Conservation (phyloP, 2,113 vertebrate species). For the Coryphaenoides rupestris region DNA sequence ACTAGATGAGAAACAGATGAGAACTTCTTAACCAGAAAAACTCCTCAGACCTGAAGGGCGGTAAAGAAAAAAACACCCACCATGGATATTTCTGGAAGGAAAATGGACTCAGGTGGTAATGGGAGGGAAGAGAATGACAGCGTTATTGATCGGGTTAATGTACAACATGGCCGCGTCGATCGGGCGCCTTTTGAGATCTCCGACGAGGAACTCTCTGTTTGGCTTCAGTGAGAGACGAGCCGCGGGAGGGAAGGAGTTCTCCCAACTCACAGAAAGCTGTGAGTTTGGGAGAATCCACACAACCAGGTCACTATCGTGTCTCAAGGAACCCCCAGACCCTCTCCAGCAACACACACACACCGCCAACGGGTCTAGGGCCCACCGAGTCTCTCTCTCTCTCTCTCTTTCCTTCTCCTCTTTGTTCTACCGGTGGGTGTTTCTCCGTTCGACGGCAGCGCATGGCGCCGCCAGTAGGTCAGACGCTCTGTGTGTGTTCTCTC, state of each 20-base stretch:
- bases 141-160: slow-evolving; percentile 66
- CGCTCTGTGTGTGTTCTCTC: too few relatives aligned
- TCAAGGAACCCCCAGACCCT: too few relatives aligned
- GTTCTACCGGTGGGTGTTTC: slow-evolving; percentile 31
- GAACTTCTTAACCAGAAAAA: too few relatives aligned
- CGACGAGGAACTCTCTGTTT: slow-evolving; percentile 46
- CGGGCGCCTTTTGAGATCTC: slow-evolving; percentile 47
- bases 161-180: slow-evolving; percentile 63
- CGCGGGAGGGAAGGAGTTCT: too few relatives aligned
- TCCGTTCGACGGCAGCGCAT: slow-evolving; percentile 6
- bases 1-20: too few relatives aligned
- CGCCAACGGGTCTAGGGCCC: too few relatives aligned
- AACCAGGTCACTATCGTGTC: too few relatives aligned
- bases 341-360: too few relatives aligned
- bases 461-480: too few relatives aligned
- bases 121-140: slow-evolving; percentile 56
- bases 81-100: slow-evolving; percentile 53
- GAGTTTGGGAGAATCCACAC: too few relatives aligned
- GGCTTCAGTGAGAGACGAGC: slow-evolving; percentile 61
- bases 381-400: slow-evolving; percentile 6
- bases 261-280: slow-evolving; percentile 53
- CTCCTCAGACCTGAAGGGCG: too few relatives aligned
- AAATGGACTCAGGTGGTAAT: slow-evolving; percentile 60
- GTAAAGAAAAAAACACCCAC: slow-evolving; percentile 7
- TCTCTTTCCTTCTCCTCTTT: slow-evolving; percentile 19